These are phyloP conservation scores for Typhlichthys subterraneus DNA, from an alignment of 2,797 vertebrate species.

Conservation along the genomic window DNA sequence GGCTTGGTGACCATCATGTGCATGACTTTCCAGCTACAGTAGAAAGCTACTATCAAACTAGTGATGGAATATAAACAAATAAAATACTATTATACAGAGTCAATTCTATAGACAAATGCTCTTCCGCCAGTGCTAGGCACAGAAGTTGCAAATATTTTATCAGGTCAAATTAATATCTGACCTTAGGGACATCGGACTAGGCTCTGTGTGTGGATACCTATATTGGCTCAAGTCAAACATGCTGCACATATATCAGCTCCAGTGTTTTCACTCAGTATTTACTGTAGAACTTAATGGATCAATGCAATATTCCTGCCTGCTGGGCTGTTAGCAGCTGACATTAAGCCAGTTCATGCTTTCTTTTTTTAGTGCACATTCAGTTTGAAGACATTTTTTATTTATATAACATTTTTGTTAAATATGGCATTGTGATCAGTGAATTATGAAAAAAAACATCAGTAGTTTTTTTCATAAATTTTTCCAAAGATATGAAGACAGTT, in stretches of 20 bases:
- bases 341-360: neutral
- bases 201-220: too few species aligned
- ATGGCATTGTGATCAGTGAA: slow-evolving; percentile 72
- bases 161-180: slow-evolving; percentile 18
- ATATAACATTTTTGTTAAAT: too few species aligned
- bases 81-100: slow-evolving; percentile 65
- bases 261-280: slow-evolving; percentile 52
- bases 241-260: slow-evolving; percentile 40
- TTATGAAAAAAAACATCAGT: slow-evolving; percentile 67
- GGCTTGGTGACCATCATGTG: slow-evolving; percentile 58
- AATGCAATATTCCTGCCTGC: too few species aligned
- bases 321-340: too few species aligned
- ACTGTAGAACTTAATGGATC: too few species aligned
- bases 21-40: slow-evolving; percentile 65
- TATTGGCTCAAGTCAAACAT: too few species aligned
- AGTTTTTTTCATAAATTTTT: slow-evolving; percentile 88
- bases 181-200: neutral
- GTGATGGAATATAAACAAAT: slow-evolving; percentile 56
- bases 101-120: slow-evolving; percentile 76
- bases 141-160: slow-evolving; percentile 24
- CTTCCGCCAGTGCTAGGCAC: slow-evolving; percentile 69
- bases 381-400: neutral
- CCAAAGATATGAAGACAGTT: slow-evolving; percentile 87
- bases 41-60: slow-evolving; percentile 90
- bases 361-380: slow-evolving; percentile 29